phyloP scores from a whole-genome alignment of 2,113 vertebrate species.

The Alethe castanea region DNA sequence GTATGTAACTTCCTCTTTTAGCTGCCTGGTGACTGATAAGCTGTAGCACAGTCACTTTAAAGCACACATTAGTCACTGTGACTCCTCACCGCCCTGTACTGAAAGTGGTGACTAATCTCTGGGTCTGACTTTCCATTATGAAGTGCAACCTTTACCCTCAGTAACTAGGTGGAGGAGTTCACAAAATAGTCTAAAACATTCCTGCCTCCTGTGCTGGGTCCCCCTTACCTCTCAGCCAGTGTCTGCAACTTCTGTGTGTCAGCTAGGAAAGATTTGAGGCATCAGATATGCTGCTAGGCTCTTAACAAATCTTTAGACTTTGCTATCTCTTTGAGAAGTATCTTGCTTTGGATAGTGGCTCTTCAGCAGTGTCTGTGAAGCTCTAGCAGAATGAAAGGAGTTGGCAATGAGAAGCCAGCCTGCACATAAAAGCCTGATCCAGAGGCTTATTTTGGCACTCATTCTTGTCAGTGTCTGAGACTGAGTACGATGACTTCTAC shows the following conservation, averaged over 20 bases:
- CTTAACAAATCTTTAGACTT: no score
- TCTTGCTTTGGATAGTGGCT: not conserved
- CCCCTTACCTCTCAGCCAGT: no score
- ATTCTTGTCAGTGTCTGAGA: not conserved
- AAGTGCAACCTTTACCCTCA: not conserved
- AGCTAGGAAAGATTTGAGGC: not conserved
- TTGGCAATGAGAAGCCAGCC: not conserved
- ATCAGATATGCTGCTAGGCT: not conserved
- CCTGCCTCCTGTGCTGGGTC: not conserved
- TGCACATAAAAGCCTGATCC: not conserved
- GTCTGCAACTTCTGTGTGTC: not conserved
- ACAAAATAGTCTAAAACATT: not conserved
- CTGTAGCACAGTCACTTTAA: not conserved
- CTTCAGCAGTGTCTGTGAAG: not conserved
- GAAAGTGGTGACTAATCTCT: constrained; percentile 30
- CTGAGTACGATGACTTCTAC: not conserved
- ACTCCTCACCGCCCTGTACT: not conserved
- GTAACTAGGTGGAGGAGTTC: constrained; percentile 8
- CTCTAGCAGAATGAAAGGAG: not conserved
- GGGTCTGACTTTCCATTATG: not conserved
- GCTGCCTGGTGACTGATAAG: not conserved
- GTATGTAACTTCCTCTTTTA: not conserved
- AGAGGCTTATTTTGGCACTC: not conserved
- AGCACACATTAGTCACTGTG: constrained; percentile 29
- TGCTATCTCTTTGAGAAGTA: not conserved